Evolutionary conservation across 2,797 vertebrate genomes (phyloP), one percentile per base, ranked within the genome.

Genomic region (Micromesistius poutassou): DNA sequence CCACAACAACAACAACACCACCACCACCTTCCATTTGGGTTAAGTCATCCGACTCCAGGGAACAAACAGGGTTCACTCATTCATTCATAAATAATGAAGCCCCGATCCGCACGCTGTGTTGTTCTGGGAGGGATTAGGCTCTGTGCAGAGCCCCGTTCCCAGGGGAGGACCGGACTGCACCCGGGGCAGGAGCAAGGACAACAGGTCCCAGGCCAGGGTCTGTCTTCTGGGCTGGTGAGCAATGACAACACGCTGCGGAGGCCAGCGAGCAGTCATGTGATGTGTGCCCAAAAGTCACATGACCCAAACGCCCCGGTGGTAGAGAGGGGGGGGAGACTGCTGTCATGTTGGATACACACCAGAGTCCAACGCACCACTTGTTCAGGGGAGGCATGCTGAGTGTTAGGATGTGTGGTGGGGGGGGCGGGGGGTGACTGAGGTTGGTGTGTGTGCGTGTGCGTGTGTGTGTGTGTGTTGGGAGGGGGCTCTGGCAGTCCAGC

Each of bases 261-360:
- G 81, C 80, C 77, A 81, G 77, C 42, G 13, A 46, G 42, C 42
- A 46, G 85, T 89, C 91, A 91, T 89, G 83, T 90, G 90, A 89
- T 74, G 68, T 71, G 78, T 10, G 14, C 71, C 31, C 42, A 13
- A 46, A 46, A 46, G 28, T 89, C 87, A 88, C 80, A 46, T 85
- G 87, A 46, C 86, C 80, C 75, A 80, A 78, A 80, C 72, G 71
- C 85, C 68, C 84, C 81, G 88, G 62, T 66, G 86, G 85, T 76
- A 76, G 83, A 78, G 84, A 0, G 71, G 77, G 35, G 80, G 62
- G 76, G 1, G 46, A 79, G 38, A 72, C 36, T 55, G 85, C 87
- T 90, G 88, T 87, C 85, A 76, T 85, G n/a, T 81, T 68, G 82
- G 82, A 71, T 83, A 82, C 82, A 75, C 79, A 25, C 55, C 19